phyloP scores from a whole-genome alignment of 2,888 invertebrate species.

The Mimachlamys varia region DNA sequence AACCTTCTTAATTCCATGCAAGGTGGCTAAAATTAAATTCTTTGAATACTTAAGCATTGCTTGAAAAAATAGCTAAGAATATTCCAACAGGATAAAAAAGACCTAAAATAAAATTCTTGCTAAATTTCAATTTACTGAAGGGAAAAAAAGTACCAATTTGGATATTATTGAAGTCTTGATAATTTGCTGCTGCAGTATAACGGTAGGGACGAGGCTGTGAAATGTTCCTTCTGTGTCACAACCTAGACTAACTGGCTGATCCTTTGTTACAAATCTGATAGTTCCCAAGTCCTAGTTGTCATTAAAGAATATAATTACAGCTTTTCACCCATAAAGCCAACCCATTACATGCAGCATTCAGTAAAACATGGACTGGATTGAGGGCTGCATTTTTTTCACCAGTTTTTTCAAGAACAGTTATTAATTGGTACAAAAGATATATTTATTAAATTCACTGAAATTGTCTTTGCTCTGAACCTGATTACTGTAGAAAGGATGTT shows the following conservation, averaged over 20 bases:
- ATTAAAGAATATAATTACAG: constrained; percentile 36
- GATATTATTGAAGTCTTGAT: neutral
- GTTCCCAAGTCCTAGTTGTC: constrained; percentile 26
- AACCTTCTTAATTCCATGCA: too few species aligned
- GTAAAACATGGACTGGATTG: neutral
- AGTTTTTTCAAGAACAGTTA: neutral
- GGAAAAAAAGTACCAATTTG: neutral
- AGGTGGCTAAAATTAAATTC: too few species aligned
- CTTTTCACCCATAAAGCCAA: constrained; percentile 32
- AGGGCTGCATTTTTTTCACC: neutral
- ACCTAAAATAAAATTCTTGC: neutral
- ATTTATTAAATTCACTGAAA: neutral
- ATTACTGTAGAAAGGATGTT: too few species aligned
- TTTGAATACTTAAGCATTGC: too few species aligned
- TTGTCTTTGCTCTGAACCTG: neutral
- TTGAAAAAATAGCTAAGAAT: neutral
- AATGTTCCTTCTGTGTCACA: constrained; percentile 13
- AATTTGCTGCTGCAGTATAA: neutral
- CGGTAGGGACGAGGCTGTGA: neutral
- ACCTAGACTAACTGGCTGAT: constrained; percentile 36
- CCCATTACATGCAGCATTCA: neutral
- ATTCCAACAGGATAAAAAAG: neutral
- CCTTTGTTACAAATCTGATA: constrained; percentile 33
- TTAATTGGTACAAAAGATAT: neutral
- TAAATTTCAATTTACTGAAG: neutral